Base-by-base conservation (phyloP, 2,797 vertebrate genomes). In the Furcifer pardalis region DNA sequence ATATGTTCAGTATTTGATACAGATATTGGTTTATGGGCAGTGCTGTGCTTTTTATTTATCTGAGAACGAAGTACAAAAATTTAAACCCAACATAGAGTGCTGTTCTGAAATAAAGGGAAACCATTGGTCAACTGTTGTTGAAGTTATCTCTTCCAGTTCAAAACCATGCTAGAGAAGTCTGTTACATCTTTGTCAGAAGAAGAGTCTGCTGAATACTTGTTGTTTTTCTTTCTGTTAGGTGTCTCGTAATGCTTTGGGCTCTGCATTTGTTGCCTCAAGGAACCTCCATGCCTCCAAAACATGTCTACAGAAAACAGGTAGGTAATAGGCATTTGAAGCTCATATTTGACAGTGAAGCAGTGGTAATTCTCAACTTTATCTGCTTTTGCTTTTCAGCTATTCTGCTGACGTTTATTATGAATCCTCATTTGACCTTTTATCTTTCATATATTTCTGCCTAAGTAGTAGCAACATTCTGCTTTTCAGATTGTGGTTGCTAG, bases 241-340 rank as follows among this genome's bases (percentile, higher is more conserved):
- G 90, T 97, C 97, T 87, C 98, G 97, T 94, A 96, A 98, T 86
- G 87, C 92, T 79, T 83, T 99, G 17, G 97, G 97, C 71, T 97
- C 97, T 75, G 97, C 96, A 19, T 99, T 98, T 89, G 92, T 99
- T 89, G 98, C 97, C 89, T 94, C 97, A 91, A 97, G 97, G 93
- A 98, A 98, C 92, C 94, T 99, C 92, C 98, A 99, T 95, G 97
- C 96, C 71, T 96, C 97, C 79, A 96, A 96, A 92, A 92, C 95
- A 88, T 92, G 89, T 92, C 96, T 98, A 92, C 97, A 98, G 95
- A 99, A 99, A 94, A 98, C 96, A 0, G 98, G 98, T 99, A 90
- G 95, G 95, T 95, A 30, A 17, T 27, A 88, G 82, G 40, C 86
- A 4, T 2, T 7, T 49, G 23, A 27, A 30, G 60, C 6, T 68